Conservation (phyloP, 2,888 invertebrate genomes). For the Synanthedon vespiformis region DNA sequence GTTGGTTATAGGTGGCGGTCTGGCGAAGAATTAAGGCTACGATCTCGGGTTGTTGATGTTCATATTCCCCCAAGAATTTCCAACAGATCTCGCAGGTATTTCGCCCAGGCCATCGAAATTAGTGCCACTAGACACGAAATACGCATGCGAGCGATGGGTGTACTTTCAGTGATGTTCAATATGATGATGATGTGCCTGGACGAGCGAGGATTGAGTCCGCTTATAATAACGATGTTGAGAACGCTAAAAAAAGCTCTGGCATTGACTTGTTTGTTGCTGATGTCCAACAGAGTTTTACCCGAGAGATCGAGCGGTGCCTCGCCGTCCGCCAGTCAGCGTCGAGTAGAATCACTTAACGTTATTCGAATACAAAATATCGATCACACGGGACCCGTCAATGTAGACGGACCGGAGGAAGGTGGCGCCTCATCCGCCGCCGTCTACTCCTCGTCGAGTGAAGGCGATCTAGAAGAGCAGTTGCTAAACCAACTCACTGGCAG, state of each 20-base stretch:
- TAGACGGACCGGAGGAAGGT: constrained; percentile 44
- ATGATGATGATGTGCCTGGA: constrained; percentile 68
- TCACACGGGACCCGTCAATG: constrained; percentile 48
- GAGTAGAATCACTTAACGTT: constrained; percentile 42
- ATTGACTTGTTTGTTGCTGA: constrained; percentile 57
- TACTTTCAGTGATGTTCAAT: constrained; percentile 63
- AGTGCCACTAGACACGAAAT: constrained; percentile 58
- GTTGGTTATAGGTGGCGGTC: constrained; percentile 39
- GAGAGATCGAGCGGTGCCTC: constrained; percentile 22
- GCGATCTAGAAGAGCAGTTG: not conserved
- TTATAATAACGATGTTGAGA: constrained; percentile 55
- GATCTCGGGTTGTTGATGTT: constrained; percentile 27
- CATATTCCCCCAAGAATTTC: constrained; percentile 26
- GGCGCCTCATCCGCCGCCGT: constrained; percentile 15
- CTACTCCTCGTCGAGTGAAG: not conserved
- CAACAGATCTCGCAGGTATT: constrained; percentile 39
- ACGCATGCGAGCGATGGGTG: constrained; percentile 63
- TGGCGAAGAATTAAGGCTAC: constrained; percentile 42
- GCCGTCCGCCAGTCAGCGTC: constrained; percentile 19
- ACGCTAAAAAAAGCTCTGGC: constrained; percentile 59
- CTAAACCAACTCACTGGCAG: not conserved
- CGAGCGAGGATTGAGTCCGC: constrained; percentile 53
- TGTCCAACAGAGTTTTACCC: constrained; percentile 43
- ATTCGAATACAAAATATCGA: constrained; percentile 54
- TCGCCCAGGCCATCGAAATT: constrained; percentile 45